Conservation (phyloP, 2,113 vertebrate genomes). For the Apeltes quadracus region DNA sequence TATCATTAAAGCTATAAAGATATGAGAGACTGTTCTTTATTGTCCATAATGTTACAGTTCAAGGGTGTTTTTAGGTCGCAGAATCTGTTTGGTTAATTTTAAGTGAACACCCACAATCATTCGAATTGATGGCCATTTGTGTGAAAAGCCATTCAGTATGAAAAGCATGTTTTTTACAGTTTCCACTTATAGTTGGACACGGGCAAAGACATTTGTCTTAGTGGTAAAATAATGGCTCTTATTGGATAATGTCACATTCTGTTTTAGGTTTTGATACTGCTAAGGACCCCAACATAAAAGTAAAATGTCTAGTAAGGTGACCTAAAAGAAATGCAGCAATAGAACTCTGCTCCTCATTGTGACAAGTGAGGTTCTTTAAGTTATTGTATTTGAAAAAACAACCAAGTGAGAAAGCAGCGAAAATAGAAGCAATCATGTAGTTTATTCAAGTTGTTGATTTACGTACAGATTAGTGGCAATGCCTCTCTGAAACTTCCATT, state of each 20-base stretch:
- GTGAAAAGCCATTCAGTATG: not conserved
- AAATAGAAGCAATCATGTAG: not conserved
- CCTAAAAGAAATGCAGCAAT: conserved; percentile 7
- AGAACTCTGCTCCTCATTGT: not conserved
- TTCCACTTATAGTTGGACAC: not conserved
- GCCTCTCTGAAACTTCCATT: not conserved
- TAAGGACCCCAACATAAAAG: conserved; percentile 9
- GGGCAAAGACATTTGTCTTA: conserved; percentile 1
- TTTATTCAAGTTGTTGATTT: not conserved
- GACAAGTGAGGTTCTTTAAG: not conserved
- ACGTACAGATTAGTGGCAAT: not conserved
- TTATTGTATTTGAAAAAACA: not conserved
- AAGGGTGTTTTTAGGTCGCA: too few relatives aligned
- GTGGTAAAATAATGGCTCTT: not conserved
- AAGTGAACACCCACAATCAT: not conserved
- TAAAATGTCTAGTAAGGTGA: not conserved
- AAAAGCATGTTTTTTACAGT: not conserved
- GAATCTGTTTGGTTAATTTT: too few relatives aligned
- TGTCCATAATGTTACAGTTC: too few relatives aligned
- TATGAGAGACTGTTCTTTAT: too few relatives aligned
- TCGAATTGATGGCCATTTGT: not conserved
- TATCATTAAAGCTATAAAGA: conserved; percentile 24
- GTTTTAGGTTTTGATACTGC: conserved; percentile 2
- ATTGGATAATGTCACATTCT: conserved; percentile 16
- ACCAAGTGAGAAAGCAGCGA: not conserved